phyloP scores from a whole-genome alignment of 2,888 invertebrate genomes.

The Nomada flava region DNA sequence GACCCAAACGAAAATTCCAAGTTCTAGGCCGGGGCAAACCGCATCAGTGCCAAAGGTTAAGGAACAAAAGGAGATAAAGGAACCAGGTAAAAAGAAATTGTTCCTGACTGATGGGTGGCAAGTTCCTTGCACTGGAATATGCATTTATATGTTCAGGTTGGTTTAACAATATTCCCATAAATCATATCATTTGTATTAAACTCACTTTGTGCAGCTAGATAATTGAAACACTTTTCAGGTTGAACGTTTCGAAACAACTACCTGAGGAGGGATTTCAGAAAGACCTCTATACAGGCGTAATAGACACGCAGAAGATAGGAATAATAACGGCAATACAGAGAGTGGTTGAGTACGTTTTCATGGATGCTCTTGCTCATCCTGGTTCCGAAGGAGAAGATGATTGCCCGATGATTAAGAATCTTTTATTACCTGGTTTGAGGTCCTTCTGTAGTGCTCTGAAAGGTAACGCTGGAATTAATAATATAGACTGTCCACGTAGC shows the following conservation, averaged over 20 bases:
- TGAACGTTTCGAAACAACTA: slow-evolving; percentile 92
- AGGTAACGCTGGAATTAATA: slow-evolving; percentile 84
- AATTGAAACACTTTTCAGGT: slow-evolving; percentile 76
- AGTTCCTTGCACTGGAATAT: slow-evolving; percentile 91
- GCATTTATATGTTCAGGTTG: slow-evolving; percentile 92
- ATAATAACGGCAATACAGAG: slow-evolving; percentile 95
- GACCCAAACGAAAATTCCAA: slow-evolving; percentile 72
- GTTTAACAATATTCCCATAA: not conserved
- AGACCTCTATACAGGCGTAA: slow-evolving; percentile 91
- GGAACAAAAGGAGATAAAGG: slow-evolving; percentile 82
- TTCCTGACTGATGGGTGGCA: slow-evolving; percentile 95
- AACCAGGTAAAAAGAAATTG: slow-evolving; percentile 89
- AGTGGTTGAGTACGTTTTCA: slow-evolving; percentile 94
- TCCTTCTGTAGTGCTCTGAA: slow-evolving; percentile 96
- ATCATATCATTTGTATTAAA: not conserved
- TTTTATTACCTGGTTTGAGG: slow-evolving; percentile 91
- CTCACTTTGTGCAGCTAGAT: too few relatives aligned
- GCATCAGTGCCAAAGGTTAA: slow-evolving; percentile 80
- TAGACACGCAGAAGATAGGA: slow-evolving; percentile 91
- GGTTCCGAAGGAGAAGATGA: slow-evolving; percentile 93
- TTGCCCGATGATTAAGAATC: slow-evolving; percentile 93
- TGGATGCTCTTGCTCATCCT: slow-evolving; percentile 94
- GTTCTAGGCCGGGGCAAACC: slow-evolving; percentile 72
- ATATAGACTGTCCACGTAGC: not conserved
- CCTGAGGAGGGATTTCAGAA: slow-evolving; percentile 97